These are phyloP conservation scores for Sarcophaga peregrina DNA, from an alignment of 1,140 invertebrate species.

Conservation along the genomic window DNA sequence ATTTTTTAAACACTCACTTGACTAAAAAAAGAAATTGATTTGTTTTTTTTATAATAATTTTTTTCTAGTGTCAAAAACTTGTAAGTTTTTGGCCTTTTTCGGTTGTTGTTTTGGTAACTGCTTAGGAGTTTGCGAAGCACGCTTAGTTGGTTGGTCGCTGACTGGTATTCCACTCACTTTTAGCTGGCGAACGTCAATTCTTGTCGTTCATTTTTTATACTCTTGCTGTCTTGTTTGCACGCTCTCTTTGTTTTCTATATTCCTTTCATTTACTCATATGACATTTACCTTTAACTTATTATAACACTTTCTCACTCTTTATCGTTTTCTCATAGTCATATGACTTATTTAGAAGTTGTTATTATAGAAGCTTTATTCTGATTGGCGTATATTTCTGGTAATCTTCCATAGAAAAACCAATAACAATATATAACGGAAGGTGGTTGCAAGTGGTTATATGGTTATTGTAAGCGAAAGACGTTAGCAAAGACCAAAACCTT, in stretches of 20 bases:
- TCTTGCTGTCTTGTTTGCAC: constrained; percentile 26
- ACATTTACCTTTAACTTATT: not conserved
- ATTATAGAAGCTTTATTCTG: constrained; percentile 27
- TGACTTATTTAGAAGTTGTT: constrained; percentile 6
- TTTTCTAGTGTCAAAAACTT: constrained; percentile 23
- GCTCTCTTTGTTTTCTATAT: constrained; percentile 23
- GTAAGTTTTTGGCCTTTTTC: constrained; percentile 34
- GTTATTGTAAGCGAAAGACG: too few relatives aligned
- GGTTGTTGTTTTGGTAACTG: constrained; percentile 31
- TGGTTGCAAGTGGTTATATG: too few relatives aligned
- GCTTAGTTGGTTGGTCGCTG: constrained; percentile 41
- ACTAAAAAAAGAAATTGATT: constrained; percentile 33
- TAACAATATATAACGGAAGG: not conserved
- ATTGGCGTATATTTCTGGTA: constrained; percentile 6
- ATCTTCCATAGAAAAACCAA: not conserved
- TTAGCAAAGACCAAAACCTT: too few relatives aligned
- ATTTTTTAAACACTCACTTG: constrained; percentile 68
- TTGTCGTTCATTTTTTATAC: not conserved
- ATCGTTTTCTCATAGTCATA: constrained; percentile 14
- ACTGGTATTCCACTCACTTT: constrained; percentile 26
- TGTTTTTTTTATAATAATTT: not conserved
- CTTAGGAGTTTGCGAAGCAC: constrained; percentile 43
- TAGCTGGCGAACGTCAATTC: constrained; percentile 11
- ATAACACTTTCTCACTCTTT: not conserved
- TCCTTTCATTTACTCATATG: not conserved